Conservation (phyloP, 2,113 vertebrate species). For the Calidris pugnax region DNA sequence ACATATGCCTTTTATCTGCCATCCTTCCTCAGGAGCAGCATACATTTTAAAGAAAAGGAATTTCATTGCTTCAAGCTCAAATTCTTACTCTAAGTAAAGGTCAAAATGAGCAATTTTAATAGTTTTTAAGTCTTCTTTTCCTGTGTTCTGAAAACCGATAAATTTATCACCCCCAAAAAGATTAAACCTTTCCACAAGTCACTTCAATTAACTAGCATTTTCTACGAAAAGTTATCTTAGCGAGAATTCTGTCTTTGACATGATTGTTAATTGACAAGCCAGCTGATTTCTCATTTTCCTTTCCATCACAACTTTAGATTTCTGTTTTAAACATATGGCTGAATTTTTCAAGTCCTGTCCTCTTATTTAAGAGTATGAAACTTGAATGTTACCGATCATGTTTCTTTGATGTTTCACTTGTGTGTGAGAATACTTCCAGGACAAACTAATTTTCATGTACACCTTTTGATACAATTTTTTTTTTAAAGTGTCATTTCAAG, state of each 20-base stretch:
- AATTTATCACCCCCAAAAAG: not conserved
- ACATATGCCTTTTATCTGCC: not conserved
- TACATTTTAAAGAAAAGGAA: not conserved
- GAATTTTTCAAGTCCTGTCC: not conserved
- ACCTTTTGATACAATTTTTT: not conserved
- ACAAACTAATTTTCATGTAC: not conserved
- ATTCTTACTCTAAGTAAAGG: not conserved
- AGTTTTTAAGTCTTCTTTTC: not conserved
- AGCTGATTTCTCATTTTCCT: not conserved
- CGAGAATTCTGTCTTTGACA: not conserved
- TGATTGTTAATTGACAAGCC: slow-evolving; percentile 1
- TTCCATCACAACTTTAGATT: not conserved
- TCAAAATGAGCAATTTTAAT: not conserved
- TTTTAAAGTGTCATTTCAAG: not conserved
- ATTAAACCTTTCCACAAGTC: not conserved
- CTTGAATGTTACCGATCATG: not conserved
- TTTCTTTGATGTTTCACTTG: not conserved
- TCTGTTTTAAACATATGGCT: not conserved
- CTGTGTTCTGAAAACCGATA: not conserved
- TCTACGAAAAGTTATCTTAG: not conserved
- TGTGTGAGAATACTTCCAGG: not conserved
- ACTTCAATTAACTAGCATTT: not conserved
- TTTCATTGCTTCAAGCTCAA: not conserved
- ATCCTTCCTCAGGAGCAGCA: not conserved
- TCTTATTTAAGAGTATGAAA: not conserved